These are phyloP conservation scores for Listronotus oregonensis DNA, from an alignment of 1,140 invertebrate species.

Conservation along the genomic window DNA sequence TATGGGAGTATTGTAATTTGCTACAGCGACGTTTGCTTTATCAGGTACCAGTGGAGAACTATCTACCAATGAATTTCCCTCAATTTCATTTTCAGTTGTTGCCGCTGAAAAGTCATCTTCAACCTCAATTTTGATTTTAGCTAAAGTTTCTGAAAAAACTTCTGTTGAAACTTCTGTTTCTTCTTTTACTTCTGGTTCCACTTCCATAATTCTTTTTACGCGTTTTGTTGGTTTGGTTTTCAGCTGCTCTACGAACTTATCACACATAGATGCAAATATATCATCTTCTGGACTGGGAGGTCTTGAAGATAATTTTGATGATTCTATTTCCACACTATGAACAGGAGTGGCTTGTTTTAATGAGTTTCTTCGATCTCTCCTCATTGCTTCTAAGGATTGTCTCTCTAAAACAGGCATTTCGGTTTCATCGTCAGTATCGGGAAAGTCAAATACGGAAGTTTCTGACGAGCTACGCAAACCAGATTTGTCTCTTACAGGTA, in stretches of 20 bases:
- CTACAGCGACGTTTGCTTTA: background rate
- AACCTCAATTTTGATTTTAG: conserved; percentile 30
- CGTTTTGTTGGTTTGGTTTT: conserved; percentile 56
- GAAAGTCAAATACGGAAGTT: conserved; percentile 68
- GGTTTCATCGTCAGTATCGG: conserved; percentile 64
- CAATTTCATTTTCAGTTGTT: conserved; percentile 37
- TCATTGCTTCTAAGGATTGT: conserved; percentile 63
- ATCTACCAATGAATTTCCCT: conserved; percentile 40
- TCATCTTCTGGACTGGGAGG: conserved; percentile 57
- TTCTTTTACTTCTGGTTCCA: background rate
- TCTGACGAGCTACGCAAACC: conserved; percentile 65
- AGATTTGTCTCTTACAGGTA: conserved; percentile 57
- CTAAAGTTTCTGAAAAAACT: conserved; percentile 33
- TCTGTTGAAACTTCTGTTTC: conserved; percentile 48
- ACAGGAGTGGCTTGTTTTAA: conserved; percentile 49
- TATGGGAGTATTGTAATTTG: conserved; percentile 12
- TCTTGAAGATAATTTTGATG: conserved; percentile 31
- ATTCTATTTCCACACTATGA: conserved; percentile 5
- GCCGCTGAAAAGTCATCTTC: background rate
- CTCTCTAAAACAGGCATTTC: conserved; percentile 61
- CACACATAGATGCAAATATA: conserved; percentile 63
- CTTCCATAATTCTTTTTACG: conserved; percentile 6
- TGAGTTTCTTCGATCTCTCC: conserved; percentile 60
- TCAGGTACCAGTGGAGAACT: background rate
- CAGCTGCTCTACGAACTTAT: conserved; percentile 73